Evolutionary conservation across 2,888 invertebrate genomes (phyloP).

Genomic region (Drosophila nigricruria): DNA sequence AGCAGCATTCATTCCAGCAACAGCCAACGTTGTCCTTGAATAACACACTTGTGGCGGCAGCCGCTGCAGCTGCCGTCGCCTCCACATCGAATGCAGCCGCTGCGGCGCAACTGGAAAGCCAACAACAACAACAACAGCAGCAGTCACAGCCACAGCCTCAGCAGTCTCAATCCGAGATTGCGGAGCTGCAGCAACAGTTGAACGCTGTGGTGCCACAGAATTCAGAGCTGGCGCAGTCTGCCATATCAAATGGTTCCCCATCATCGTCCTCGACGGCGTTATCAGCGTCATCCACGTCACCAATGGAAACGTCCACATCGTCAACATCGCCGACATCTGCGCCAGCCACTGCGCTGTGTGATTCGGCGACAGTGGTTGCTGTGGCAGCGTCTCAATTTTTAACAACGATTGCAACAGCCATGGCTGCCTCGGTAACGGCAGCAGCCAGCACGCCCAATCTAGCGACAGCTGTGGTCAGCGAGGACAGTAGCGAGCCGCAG

Average conservation of each 20-base stretch:
- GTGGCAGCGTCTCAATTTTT: constrained; percentile 83
- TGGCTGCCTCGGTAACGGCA: constrained; percentile 82
- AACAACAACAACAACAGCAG: constrained; percentile 57
- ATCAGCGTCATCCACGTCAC: constrained; percentile 61
- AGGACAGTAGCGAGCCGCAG: constrained; percentile 36
- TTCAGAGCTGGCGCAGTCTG: constrained; percentile 82
- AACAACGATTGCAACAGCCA: constrained; percentile 76
- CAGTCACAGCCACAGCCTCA: constrained; percentile 52
- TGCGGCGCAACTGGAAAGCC: constrained; percentile 70
- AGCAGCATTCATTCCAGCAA: constrained; percentile 84
- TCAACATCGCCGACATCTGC: constrained; percentile 53
- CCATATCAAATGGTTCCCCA: constrained; percentile 57
- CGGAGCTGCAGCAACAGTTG: constrained; percentile 78
- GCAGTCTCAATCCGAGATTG: constrained; percentile 68
- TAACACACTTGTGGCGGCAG: constrained; percentile 77
- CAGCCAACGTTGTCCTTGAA: constrained; percentile 83
- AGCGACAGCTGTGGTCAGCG: constrained; percentile 57
- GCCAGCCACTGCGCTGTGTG: constrained; percentile 57
- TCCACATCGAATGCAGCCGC: constrained; percentile 74
- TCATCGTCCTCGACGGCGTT: constrained; percentile 65
- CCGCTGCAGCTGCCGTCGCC: constrained; percentile 76
- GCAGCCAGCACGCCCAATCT: constrained; percentile 65
- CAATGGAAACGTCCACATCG: constrained; percentile 70
- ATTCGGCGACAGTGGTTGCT: constrained; percentile 78
- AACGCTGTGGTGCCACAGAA: constrained; percentile 76